Conservation (phyloP, 2,113 vertebrate genomes). For the Semnornis frantzii region DNA sequence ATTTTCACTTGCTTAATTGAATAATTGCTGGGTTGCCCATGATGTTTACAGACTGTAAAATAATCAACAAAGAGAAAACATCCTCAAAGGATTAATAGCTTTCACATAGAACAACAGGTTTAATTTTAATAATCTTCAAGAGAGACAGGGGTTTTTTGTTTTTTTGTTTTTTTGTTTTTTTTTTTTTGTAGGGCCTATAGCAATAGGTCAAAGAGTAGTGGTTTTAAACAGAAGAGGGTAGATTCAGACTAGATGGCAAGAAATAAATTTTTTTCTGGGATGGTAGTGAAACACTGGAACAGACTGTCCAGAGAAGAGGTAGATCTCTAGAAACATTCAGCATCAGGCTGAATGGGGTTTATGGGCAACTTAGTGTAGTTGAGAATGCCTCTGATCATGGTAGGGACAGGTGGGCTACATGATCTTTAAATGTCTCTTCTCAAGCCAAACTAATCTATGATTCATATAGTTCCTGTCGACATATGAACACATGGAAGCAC, state of each 20-base stretch:
- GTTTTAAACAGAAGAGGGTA: background rate
- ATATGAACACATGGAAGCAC: background rate
- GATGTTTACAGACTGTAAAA: conserved; percentile 71
- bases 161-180: no score
- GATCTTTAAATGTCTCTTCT: background rate
- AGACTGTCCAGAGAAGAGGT: no score
- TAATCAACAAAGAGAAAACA: conserved; percentile 31
- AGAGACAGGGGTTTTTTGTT: no score
- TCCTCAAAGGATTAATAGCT: background rate
- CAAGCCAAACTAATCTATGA: background rate
- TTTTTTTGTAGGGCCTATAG: background rate
- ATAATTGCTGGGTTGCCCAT: background rate
- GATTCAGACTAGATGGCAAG: background rate
- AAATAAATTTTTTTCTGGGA: no score
- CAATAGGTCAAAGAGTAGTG: background rate
- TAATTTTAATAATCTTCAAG: background rate
- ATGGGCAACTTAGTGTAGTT: background rate
- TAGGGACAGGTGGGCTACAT: background rate
- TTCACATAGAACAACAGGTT: background rate
- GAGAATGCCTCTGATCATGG: background rate
- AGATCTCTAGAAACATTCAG: background rate
- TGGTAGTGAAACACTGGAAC: no score
- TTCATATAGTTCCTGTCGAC: background rate
- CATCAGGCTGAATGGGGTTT: background rate
- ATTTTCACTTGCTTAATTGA: conserved; percentile 40